These are phyloP conservation scores for Strix uralensis DNA, from an alignment of 2,113 vertebrate genomes.

Conservation along the genomic window DNA sequence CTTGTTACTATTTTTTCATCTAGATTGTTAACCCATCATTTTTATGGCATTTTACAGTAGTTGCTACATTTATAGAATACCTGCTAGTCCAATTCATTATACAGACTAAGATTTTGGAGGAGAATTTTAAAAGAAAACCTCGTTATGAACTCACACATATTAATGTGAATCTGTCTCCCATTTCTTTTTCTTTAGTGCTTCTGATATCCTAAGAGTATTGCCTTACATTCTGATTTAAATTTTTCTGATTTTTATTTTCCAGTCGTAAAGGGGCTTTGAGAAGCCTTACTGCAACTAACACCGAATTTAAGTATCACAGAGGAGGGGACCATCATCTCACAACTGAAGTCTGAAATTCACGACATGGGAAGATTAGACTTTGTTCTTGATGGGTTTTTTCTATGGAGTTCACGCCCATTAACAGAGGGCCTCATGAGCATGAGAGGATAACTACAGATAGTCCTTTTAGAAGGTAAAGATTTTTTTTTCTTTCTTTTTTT, in stretches of 20 bases:
- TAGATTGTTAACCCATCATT: conserved; percentile 72
- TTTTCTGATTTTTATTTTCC: not conserved
- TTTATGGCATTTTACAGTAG: conserved; percentile 51
- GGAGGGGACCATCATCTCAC: not conserved
- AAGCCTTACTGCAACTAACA: not conserved
- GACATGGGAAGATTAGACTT: not conserved
- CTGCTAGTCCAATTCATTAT: conserved; percentile 29
- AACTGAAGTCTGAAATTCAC: rapidly evolving
- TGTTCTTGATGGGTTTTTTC: not conserved
- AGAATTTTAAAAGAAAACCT: not conserved
- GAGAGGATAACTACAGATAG: not conserved
- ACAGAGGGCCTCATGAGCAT: not conserved
- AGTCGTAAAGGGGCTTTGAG: not conserved
- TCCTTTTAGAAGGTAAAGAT: not conserved
- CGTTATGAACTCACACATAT: not conserved
- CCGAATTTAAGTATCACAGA: not conserved
- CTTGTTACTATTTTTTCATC: conserved; percentile 57
- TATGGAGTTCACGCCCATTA: not conserved
- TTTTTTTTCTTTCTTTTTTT: rapidly evolving
- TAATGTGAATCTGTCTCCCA: not conserved
- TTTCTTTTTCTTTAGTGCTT: not conserved
- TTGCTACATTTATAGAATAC: conserved; percentile 46
- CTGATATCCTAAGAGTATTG: not conserved
- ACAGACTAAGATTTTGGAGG: not conserved
- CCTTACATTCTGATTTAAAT: not conserved